Base-by-base conservation (phyloP, 2,888 invertebrate species). In the Hirtodrosophila cameraria region DNA sequence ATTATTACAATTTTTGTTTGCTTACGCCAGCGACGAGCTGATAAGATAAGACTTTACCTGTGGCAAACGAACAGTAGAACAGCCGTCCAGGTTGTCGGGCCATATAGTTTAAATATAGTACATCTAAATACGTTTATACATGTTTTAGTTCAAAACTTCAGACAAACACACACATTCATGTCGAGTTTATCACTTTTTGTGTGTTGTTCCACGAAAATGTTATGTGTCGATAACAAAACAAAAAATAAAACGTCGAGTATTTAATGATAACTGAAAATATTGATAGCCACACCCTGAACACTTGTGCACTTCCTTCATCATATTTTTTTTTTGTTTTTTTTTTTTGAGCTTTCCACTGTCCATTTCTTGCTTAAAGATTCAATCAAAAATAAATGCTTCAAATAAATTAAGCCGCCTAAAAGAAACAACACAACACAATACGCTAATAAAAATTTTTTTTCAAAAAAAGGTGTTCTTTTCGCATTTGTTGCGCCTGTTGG, bases 1-100 rank as follows among this genome's bases (percentile, higher is more conserved):
- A 53, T 77, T 66, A 68, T 76, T 64, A 61, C 50, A 59, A 75
- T 58, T 67, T 58, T 61, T 71, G 69, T 77, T 77, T 81, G 66
- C 81, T 81, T 74, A 60, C 65, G 63, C 41, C 45, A 30, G 39
- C 52, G 23, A 45, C 49, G 15, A 25, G 45, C 60, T 80, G 77
- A 77, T 77, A 73, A 77, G 77, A 77, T 73, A 54, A 57, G 39
- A 30, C 33, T 46, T 20, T 20, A 18, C 11, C 53, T 12, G n/a
- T n/a, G 45, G 43, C 66, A 41, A 49, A 71, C 50, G 28, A 52
- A 53, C 60, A 41, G 45, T 28, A 45, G 28, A 52, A 53, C 60
- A 41, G 45, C 25, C 36, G 46, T 28, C 61, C 36, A 64, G 48
- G 64, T 50, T 65, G 49, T 43, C 66, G 45, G 12, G 33, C 23